Percentiles rank a stretch among this genome's conserved stretches.
These are phyloP conservation scores for Exephanes ischioxanthus DNA, from an alignment of 2,888 invertebrate genomes.

Conservation along the genomic window DNA sequence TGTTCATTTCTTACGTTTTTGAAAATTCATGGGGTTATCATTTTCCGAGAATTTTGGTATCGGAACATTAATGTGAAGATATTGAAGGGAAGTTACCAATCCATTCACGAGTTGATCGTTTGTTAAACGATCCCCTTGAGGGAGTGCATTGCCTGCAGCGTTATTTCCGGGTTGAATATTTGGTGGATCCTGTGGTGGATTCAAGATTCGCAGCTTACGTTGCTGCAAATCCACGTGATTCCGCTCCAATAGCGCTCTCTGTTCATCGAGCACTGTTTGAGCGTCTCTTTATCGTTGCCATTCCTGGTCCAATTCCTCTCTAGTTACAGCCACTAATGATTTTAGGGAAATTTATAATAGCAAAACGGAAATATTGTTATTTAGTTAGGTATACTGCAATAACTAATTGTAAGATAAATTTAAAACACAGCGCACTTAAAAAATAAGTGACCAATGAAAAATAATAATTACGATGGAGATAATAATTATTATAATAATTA, in stretches of 20 bases:
- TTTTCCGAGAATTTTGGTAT: slow-evolving; percentile 44
- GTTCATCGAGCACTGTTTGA: slow-evolving; percentile 3
- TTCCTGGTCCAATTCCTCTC: slow-evolving; percentile 2
- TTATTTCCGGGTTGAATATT: background rate
- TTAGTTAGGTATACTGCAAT: too few relatives aligned
- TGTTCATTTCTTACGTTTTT: slow-evolving; percentile 46
- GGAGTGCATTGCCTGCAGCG: background rate
- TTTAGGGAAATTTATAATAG: too few relatives aligned
- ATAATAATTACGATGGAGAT: too few relatives aligned
- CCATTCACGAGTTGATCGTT: slow-evolving; percentile 50
- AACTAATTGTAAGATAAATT: too few relatives aligned
- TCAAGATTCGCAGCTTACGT: background rate
- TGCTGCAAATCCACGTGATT: slow-evolving; percentile 4
- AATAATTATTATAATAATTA: too few relatives aligned
- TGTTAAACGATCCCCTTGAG: background rate
- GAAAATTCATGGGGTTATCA: slow-evolving; percentile 48
- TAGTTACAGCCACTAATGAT: background rate
- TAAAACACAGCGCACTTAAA: too few relatives aligned
- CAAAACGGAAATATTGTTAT: too few relatives aligned
- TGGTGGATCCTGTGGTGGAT: background rate
- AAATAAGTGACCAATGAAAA: too few relatives aligned
- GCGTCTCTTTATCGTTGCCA: slow-evolving; percentile 9
- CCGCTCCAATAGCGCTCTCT: slow-evolving; percentile 1
- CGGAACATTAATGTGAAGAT: slow-evolving; percentile 42
- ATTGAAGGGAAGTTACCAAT: slow-evolving; percentile 36